Conservation (phyloP, 2,113 vertebrate genomes). For the Microcebus murinus region DNA sequence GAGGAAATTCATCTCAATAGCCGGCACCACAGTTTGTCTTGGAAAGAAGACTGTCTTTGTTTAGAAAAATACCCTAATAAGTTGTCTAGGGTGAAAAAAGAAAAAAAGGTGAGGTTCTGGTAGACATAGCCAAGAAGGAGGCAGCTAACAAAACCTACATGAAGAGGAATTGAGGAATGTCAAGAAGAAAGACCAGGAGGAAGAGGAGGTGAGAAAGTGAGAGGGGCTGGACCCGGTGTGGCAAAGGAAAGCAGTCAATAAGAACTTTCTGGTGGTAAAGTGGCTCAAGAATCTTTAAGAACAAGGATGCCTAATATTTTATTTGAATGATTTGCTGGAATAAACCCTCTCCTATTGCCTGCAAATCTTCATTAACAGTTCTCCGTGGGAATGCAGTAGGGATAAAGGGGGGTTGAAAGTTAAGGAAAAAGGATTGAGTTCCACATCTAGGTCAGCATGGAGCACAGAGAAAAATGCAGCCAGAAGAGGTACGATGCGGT, state of each 20-base stretch:
- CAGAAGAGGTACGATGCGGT: background rate
- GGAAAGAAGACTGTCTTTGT: background rate
- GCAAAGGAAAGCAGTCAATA: background rate
- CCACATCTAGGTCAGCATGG: background rate
- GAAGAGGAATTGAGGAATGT: background rate
- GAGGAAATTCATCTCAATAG: background rate
- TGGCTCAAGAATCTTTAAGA: background rate
- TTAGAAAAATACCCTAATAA: slow-evolving; percentile 5
- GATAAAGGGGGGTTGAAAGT: background rate
- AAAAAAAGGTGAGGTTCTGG: background rate
- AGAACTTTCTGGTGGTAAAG: background rate
- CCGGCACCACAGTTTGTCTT: background rate
- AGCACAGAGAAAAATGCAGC: background rate
- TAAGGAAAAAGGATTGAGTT: background rate
- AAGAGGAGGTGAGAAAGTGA: background rate
- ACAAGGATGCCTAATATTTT: background rate
- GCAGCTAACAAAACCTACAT: background rate
- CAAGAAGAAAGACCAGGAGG: background rate
- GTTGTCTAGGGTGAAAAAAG: background rate
- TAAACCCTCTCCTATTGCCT: background rate
- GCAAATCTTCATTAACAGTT: background rate
- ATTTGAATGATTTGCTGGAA: background rate
- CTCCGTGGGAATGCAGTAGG: background rate
- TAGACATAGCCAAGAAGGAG: background rate
- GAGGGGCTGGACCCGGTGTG: background rate